Percentiles rank a stretch among this genome's conserved stretches.
These are phyloP conservation scores for Macroglossus sobrinus DNA, from an alignment of 2,113 vertebrate species.

Conservation along the genomic window DNA sequence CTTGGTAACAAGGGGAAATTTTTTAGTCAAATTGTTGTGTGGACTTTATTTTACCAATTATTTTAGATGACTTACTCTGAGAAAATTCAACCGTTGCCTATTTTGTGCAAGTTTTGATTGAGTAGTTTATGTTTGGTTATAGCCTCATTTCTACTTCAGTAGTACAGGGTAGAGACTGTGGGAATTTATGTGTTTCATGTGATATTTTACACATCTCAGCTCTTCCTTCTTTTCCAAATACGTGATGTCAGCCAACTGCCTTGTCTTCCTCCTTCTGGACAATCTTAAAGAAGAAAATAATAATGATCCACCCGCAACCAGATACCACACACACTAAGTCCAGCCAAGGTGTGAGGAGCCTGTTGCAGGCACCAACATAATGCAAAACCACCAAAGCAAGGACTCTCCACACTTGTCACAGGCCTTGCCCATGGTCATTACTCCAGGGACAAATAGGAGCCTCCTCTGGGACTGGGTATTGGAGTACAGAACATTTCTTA, in stretches of 20 bases:
- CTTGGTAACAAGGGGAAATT: neutral
- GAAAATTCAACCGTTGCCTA: neutral
- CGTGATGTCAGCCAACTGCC: neutral
- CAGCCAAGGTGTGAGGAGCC: neutral
- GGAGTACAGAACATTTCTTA: neutral
- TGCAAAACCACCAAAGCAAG: neutral
- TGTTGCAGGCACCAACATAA: neutral
- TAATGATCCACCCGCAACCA: fast-evolving
- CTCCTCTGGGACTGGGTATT: neutral
- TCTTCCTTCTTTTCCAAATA: neutral
- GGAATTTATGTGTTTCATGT: neutral
- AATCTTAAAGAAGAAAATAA: neutral
- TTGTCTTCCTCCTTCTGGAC: neutral
- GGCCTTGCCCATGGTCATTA: neutral
- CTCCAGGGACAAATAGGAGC: neutral
- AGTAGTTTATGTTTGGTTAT: neutral
- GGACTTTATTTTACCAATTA: neutral
- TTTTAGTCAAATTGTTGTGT: neutral
- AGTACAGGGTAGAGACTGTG: neutral
- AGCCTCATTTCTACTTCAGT: neutral
- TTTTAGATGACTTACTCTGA: neutral
- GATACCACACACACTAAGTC: neutral
- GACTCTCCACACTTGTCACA: no score
- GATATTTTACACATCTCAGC: neutral
- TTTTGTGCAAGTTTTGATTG: neutral